Conservation (phyloP, 2,797 vertebrate genomes). For the Ctenopoma kingsleyae region DNA sequence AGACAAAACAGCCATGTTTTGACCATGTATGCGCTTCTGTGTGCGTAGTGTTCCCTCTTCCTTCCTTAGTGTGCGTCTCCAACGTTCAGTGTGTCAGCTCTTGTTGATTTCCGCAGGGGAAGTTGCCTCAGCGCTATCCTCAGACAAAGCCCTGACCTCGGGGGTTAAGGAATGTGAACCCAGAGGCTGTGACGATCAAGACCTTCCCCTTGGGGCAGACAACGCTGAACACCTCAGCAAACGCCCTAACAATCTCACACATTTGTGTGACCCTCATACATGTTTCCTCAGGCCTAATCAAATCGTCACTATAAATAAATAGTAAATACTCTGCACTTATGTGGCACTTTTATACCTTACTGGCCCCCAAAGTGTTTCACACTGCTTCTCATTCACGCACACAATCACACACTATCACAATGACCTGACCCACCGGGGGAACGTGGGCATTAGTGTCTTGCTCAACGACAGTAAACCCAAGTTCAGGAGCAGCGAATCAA, state of each 20-base stretch:
- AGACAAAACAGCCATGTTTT: slow-evolving; percentile 18
- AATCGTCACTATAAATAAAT: background rate
- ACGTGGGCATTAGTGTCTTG: too few species aligned
- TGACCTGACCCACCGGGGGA: too few species aligned
- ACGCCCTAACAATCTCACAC: slow-evolving; percentile 65
- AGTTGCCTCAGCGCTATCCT: slow-evolving; percentile 78
- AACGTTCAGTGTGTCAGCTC: slow-evolving; percentile 66
- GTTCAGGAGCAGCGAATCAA: too few species aligned
- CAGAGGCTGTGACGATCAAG: slow-evolving; percentile 76
- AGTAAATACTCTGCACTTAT: too few species aligned
- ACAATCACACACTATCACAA: too few species aligned
- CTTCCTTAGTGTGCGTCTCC: slow-evolving; percentile 68
- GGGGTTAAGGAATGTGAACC: slow-evolving; percentile 86
- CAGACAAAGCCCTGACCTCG: slow-evolving; percentile 83
- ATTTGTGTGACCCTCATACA: slow-evolving; percentile 31
- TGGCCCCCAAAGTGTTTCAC: too few species aligned
- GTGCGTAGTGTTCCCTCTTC: slow-evolving; percentile 61
- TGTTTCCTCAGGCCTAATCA: slow-evolving; percentile 31
- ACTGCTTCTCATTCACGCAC: too few species aligned
- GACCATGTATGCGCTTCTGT: slow-evolving; percentile 27
- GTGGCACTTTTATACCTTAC: too few species aligned
- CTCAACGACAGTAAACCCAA: too few species aligned
- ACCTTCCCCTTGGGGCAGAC: slow-evolving; percentile 75
- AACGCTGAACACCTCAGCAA: slow-evolving; percentile 73
- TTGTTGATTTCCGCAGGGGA: slow-evolving; percentile 81